Percentiles rank a stretch among this genome's conserved stretches.
These are phyloP conservation scores for Oreotragus oreotragus DNA, from an alignment of 2,113 vertebrate genomes.

Conservation along the genomic window DNA sequence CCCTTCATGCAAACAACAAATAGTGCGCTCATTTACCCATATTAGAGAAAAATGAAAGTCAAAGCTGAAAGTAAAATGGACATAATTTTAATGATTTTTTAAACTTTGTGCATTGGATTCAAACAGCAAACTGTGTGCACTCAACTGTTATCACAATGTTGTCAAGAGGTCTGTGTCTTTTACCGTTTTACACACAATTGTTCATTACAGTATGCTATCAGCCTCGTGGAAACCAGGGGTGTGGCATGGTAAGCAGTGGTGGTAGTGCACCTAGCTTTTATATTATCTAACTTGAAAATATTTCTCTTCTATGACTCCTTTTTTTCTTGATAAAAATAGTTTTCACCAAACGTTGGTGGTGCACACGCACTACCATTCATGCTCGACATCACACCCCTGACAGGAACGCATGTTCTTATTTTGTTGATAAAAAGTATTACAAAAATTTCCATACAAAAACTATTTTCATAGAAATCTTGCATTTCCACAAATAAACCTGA, in stretches of 20 bases:
- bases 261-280: constrained; percentile 86
- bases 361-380: constrained; percentile 87
- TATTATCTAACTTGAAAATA: constrained; percentile 97
- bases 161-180: constrained; percentile 93
- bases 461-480: constrained; percentile 98
- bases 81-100: constrained; percentile 82
- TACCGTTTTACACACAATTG: constrained; percentile 93
- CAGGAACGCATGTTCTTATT: constrained; percentile 84
- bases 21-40: background rate
- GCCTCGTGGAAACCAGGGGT: constrained; percentile 88
- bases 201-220: constrained; percentile 90
- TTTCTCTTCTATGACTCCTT: constrained; percentile 94
- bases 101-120: constrained; percentile 94
- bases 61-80: constrained; percentile 80
- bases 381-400: constrained; percentile 87
- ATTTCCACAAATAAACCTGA: constrained; percentile 98
- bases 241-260: constrained; percentile 88
- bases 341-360: constrained; percentile 92
- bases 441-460: constrained; percentile 99
- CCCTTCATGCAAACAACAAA: background rate
- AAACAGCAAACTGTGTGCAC: constrained; percentile 97
- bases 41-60: constrained; percentile 73
- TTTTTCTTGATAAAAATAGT: constrained; percentile 97
- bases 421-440: constrained; percentile 99
- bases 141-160: constrained; percentile 94